A percentile compares a stretch with the other conserved stretches of the same genome.
Evolutionary conservation across 2,888 invertebrate genomes (phyloP).

Genomic region (Drosophila rellima): DNA sequence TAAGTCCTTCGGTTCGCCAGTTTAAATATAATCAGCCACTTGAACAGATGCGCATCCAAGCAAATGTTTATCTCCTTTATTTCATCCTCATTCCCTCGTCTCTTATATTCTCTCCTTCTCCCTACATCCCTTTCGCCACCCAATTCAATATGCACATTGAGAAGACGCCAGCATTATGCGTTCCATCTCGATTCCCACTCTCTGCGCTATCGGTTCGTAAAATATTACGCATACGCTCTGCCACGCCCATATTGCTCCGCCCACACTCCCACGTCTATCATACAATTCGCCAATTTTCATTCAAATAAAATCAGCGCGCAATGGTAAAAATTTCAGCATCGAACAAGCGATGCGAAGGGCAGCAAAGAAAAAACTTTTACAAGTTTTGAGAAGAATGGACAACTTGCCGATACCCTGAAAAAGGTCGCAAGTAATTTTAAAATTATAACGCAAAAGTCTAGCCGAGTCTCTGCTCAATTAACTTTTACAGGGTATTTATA

Average conservation of each 20-base stretch:
- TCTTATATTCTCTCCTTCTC: not conserved
- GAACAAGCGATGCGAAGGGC: constrained; percentile 21
- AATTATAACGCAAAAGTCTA: not conserved
- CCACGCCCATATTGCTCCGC: constrained; percentile 70
- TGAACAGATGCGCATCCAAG: constrained; percentile 75
- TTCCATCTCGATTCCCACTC: constrained; percentile 5
- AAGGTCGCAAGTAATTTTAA: not conserved
- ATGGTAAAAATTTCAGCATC: constrained; percentile 39
- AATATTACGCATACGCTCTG: constrained; percentile 79
- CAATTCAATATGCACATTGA: constrained; percentile 31
- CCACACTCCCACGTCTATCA: constrained; percentile 67
- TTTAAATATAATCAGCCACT: constrained; percentile 76
- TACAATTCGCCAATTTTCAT: constrained; percentile 80
- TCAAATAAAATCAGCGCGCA: constrained; percentile 77
- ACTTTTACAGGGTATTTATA: not conserved
- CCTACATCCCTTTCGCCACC: not conserved
- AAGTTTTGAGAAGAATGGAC: not conserved
- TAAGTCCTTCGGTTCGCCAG: constrained; percentile 54
- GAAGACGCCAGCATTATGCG: constrained; percentile 29
- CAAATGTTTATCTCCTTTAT: constrained; percentile 51
- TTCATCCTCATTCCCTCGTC: constrained; percentile 11
- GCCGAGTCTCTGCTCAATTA: not conserved
- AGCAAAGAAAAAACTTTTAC: constrained; percentile 14
- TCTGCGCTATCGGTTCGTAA: constrained; percentile 31
- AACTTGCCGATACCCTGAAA: not conserved